Evolutionary conservation across 2,797 vertebrate genomes (phyloP).

Genomic region (Etheostoma nigrum): DNA sequence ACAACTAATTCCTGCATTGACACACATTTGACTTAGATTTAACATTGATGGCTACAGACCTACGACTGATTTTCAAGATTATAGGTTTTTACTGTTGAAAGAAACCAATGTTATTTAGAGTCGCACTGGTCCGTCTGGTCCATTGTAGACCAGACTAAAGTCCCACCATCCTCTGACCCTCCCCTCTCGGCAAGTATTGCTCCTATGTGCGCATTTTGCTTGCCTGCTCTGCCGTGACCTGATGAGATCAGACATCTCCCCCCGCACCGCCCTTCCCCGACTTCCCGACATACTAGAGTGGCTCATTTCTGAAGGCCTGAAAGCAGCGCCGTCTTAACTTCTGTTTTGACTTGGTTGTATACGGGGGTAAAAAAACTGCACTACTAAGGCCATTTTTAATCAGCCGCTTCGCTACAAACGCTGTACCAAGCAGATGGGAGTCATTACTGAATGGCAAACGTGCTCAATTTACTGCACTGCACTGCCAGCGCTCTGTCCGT

Average conservation of each 20-base stretch:
- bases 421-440: conserved; percentile 79
- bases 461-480: conserved; percentile 74
- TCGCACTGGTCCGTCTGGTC: conserved; percentile 6
- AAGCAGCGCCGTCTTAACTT: conserved; percentile 71
- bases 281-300: conserved; percentile 56
- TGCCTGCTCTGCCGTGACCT: conserved; percentile 71
- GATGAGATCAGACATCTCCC: conserved; percentile 73
- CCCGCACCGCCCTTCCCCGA: conserved; percentile 15
- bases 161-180: conserved; percentile 41
- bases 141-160: conserved; percentile 22
- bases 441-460: conserved; percentile 79
- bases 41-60: background rate
- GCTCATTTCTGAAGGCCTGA: conserved; percentile 62
- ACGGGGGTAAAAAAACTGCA: conserved; percentile 41
- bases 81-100: background rate
- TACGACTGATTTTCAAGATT: background rate
- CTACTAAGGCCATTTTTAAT: conserved; percentile 76
- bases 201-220: conserved; percentile 58
- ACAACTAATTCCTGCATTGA: background rate
- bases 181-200: conserved; percentile 34
- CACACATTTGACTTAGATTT: background rate
- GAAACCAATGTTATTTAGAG: background rate
- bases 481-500: conserved; percentile 58
- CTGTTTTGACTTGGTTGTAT: conserved; percentile 75
- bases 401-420: conserved; percentile 70